phyloP scores from a whole-genome alignment of 2,113 vertebrate species.

The Aramus guarauna region DNA sequence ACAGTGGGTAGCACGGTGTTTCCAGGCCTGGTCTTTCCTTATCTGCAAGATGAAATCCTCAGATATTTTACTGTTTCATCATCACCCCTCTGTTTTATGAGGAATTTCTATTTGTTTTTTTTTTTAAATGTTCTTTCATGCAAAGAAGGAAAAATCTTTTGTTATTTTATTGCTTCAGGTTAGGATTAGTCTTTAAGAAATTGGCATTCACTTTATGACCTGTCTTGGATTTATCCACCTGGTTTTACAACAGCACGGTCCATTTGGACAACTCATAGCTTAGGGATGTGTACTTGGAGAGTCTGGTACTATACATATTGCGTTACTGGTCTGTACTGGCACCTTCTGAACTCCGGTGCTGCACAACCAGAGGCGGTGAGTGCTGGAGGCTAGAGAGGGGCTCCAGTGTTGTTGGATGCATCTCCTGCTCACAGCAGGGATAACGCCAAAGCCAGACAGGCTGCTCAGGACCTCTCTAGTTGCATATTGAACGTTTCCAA shows the following conservation, averaged over 20 bases:
- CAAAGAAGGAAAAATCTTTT: background rate
- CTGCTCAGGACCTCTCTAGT: background rate
- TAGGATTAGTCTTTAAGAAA: background rate
- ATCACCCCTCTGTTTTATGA: background rate
- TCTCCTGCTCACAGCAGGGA: background rate
- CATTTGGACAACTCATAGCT: rapidly evolving
- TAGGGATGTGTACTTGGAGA: background rate
- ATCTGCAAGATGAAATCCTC: background rate
- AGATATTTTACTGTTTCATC: background rate
- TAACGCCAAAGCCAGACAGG: background rate
- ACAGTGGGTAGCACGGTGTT: rapidly evolving
- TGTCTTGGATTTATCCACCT: background rate
- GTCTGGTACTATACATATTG: background rate
- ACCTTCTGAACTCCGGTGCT: background rate
- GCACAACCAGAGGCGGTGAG: background rate
- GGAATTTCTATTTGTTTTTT: background rate
- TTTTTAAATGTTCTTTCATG: background rate
- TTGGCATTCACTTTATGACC: rapidly evolving
- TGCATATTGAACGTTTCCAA: background rate
- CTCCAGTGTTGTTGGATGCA: background rate
- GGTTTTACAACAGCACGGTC: background rate
- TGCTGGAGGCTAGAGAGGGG: background rate
- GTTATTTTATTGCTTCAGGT: background rate
- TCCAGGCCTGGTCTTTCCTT: background rate
- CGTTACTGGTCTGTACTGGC: background rate